Evolutionary conservation across 2,797 vertebrate species (phyloP), one percentile per base, ranked within the genome.

Genomic region (Threskiornis aethiopicus): DNA sequence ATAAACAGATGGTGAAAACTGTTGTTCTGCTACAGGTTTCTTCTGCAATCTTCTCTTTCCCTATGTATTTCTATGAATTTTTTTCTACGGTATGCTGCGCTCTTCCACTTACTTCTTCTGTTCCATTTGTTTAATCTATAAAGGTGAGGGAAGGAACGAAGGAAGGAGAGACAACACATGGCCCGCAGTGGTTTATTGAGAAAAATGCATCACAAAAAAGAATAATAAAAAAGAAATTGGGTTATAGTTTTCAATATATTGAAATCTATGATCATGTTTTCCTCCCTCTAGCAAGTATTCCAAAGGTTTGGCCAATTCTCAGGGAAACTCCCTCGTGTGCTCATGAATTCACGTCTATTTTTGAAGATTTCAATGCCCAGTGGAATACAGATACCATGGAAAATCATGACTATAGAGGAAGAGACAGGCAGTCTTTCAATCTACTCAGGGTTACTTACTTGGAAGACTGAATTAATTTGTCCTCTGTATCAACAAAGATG

Each of bases 401-500:
- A 96, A 95, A 87, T 70, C 52, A 81, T 76, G 31, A n/a, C 41
- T 75, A 9, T 5, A 80, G 71, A 65, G 51, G 21, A 89, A 61
- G 44, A 85, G 33, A 57, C 37, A 77, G 51, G 16, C 35, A 75
- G n/a, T 65, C 67, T 58, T 87, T 93, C 71, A 87, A 11, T 87
- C 59, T 85, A 49, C 49, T 80, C 52, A 39, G 46, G 81, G 39
- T 61, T 91, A 52, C 79, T 95, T 93, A 61, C 82, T 87, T 84
- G 71, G 76, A 89, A 93, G 81, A 37, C 49, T 92, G 87, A 94
- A 93, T 91, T 96, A 93, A 91, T 93, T 95, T 96, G 80, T 88
- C 71, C 84, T 76, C 83, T 91, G 55, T 44, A 84, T 87, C 83
- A 95, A 96, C 77, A 92, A 90, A 82, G 85, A 93, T 57, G 62